Percentiles rank a stretch among this genome's conserved stretches.
Evolutionary conservation across 2,888 invertebrate genomes (phyloP).

Genomic region (Pseudococcus viburni): DNA sequence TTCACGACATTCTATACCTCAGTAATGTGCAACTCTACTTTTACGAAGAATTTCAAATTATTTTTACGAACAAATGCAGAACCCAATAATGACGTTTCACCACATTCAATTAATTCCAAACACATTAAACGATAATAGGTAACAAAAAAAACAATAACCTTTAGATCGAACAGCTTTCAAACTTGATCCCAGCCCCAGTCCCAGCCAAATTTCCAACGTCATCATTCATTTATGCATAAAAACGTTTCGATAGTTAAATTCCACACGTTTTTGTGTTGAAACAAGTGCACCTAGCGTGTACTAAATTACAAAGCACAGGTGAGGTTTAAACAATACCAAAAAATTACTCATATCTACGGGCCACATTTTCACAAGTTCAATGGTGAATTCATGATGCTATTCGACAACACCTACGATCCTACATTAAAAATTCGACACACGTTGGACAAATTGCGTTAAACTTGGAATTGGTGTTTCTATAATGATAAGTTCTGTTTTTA

Average conservation of each 20-base stretch:
- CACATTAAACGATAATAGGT: neutral
- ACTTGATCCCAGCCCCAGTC: neutral
- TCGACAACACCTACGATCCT: neutral
- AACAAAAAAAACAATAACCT: neutral
- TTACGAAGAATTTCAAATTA: too few relatives aligned
- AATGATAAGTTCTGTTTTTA: slow-evolving; percentile 10
- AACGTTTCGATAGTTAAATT: slow-evolving; percentile 17
- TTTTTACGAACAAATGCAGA: too few relatives aligned
- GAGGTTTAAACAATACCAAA: slow-evolving; percentile 9
- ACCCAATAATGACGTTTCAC: too few relatives aligned
- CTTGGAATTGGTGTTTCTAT: neutral
- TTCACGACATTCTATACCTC: too few relatives aligned
- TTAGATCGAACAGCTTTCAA: neutral
- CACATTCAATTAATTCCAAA: neutral
- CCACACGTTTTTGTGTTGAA: neutral
- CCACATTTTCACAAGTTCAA: slow-evolving; percentile 28
- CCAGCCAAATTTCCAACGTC: neutral
- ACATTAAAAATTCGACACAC: neutral
- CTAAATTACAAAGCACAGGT: neutral
- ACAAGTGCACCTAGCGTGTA: neutral
- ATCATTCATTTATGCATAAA: slow-evolving; percentile 31
- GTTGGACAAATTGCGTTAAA: neutral
- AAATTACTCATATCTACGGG: slow-evolving; percentile 4
- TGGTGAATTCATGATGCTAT: neutral
- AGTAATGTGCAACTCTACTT: too few relatives aligned